Conservation (phyloP, 1,140 invertebrate genomes). For the Dinothrombium tinctorium region DNA sequence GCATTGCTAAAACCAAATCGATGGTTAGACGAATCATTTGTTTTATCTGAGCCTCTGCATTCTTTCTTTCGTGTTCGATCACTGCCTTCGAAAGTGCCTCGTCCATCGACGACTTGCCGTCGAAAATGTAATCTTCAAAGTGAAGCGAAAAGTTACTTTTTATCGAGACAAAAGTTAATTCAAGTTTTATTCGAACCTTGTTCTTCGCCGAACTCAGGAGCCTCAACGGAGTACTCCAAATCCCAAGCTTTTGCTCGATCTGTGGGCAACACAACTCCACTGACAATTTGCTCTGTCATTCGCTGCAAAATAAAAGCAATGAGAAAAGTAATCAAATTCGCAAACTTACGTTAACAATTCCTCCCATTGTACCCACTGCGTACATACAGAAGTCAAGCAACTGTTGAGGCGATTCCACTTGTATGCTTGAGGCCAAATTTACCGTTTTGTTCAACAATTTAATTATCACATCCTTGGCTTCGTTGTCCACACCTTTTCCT, state of each 20-base stretch:
- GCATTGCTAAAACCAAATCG: constrained; percentile 15
- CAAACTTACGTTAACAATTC: constrained; percentile 17
- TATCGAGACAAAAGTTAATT: background rate
- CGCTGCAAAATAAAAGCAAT: constrained; percentile 9
- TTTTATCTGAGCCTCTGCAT: constrained; percentile 15
- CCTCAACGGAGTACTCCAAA: constrained; percentile 17
- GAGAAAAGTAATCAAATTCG: background rate
- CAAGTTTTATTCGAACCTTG: constrained; percentile 4
- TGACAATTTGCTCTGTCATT: constrained; percentile 17
- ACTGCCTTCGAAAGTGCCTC: constrained; percentile 16
- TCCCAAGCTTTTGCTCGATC: constrained; percentile 16
- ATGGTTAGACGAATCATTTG: constrained; percentile 17
- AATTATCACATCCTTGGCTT: constrained; percentile 17
- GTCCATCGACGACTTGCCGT: constrained; percentile 16
- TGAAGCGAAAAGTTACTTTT: background rate
- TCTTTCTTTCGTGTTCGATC: constrained; percentile 14
- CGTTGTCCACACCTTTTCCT: constrained; percentile 16
- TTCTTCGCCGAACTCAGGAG: constrained; percentile 13
- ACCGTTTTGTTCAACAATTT: constrained; percentile 16
- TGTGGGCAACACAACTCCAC: constrained; percentile 16
- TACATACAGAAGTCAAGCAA: constrained; percentile 17
- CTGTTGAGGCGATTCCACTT: constrained; percentile 18
- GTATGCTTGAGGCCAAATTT: constrained; percentile 13
- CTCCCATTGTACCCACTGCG: constrained; percentile 18
- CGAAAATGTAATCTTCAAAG: constrained; percentile 18